Base-by-base conservation (phyloP, 2,888 invertebrate species). In the Torymus tubicola region DNA sequence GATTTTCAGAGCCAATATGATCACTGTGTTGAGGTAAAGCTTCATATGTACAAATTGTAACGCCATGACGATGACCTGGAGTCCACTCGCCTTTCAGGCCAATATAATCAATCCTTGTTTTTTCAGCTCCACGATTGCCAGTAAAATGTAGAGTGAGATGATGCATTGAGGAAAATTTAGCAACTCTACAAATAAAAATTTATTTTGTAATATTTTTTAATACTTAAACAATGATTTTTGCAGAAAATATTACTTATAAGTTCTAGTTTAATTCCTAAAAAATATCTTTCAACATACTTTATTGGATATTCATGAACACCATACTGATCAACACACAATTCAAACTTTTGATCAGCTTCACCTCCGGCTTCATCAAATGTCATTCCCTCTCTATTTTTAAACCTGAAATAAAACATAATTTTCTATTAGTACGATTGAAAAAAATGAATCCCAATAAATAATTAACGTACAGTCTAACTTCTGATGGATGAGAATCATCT, bases 11-110 rank as follows among this genome's bases (percentile, higher is more conserved):
- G 58, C 3, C 93, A 89, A 96, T 95, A 90, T 98, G 98, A 91
- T 98, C 98, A 60, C 95, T 93, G 13, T 96, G 92, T 91, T 96
- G 97, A 16, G 98, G 97, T 79, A 94, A 92, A 0, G 95, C 91
- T 92, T 99, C 98, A 90, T 99, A 99, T 69, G 95, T 96, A 88
- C 97, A 96, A 87, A 98, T 96, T 2, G 96, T 96, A 0, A 98
- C 97, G 70, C 97, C 98, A 89, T 98, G 97, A 84, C 95, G 93
- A 87, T 96, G 96, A 0, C 94, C 95, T 88, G 95, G 94, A 13
- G 94, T 93, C 92, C 96, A 99, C 92, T 99, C 99, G 24, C 99
- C 99, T 89, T 95, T 95, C 61, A 99, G 92, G 12, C 98, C 99
- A 88, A 99, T 99, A 89, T 99, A 99, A 89, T 96, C 97, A 82